phyloP scores from a whole-genome alignment of 2,888 invertebrate species.

The Himalopsyche anomala region DNA sequence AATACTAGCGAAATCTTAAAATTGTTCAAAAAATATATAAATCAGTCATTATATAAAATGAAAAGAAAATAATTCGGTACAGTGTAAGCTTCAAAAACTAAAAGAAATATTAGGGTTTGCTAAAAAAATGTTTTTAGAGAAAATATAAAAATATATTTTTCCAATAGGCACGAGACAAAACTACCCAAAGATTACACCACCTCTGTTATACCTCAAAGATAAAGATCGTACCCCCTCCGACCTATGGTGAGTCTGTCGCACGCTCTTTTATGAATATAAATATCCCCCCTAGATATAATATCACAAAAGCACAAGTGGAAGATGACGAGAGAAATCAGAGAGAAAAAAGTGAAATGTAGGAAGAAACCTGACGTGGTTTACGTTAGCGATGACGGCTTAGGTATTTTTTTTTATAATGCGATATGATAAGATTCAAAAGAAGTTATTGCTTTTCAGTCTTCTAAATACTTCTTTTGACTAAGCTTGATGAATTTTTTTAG shows the following conservation, averaged over 20 bases:
- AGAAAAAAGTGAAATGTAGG: background rate
- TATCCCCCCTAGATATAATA: slow-evolving; percentile 20
- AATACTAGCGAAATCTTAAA: too few relatives aligned
- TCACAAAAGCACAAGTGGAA: slow-evolving; percentile 34
- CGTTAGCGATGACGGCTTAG: slow-evolving; percentile 14
- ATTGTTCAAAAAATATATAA: too few relatives aligned
- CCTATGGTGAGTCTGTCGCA: slow-evolving; percentile 14
- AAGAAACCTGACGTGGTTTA: slow-evolving; percentile 20
- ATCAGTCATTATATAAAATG: too few relatives aligned
- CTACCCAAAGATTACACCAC: slow-evolving; percentile 16
- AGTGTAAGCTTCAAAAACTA: too few relatives aligned
- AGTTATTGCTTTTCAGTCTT: slow-evolving; percentile 1
- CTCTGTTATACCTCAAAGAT: background rate
- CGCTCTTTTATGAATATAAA: slow-evolving; percentile 34
- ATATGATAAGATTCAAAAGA: background rate
- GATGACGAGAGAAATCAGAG: slow-evolving; percentile 30
- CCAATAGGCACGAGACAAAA: slow-evolving; percentile 22
- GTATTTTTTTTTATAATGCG: slow-evolving; percentile 3
- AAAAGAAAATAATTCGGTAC: too few relatives aligned
- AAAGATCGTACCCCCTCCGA: background rate
- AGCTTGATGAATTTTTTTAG: background rate
- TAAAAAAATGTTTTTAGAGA: background rate
- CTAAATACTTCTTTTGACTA: slow-evolving; percentile 7
- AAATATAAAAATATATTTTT: background rate
- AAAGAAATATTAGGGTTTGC: too few relatives aligned